Evolutionary conservation across 2,888 invertebrate genomes (phyloP), one percentile per base, ranked within the genome.

Genomic region (Copidosoma aretas): DNA sequence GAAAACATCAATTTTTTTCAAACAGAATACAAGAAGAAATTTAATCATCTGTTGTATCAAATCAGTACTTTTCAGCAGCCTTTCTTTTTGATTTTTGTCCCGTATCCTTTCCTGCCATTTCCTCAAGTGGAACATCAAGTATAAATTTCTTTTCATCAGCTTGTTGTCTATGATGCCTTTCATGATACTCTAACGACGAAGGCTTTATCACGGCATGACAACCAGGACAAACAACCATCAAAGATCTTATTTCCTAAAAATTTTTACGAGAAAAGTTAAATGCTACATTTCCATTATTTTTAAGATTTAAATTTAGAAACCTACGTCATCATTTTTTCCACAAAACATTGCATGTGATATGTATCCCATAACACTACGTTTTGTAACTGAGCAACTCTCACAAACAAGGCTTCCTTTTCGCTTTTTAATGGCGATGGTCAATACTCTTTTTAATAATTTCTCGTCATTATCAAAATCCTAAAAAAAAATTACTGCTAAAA

Each of bases 321-420:
- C 73, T 77, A 88, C 89, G 82, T 86, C 85, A 21, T 85, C 85
- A 8, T 86, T 78, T 81, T 88, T 89, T 21, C 89, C 88, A 76
- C 91, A 91, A 61, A 86, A 85, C 59, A 86, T 79, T 58, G 88
- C 80, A 77, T 91, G 91, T 0, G 89, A 89, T 67, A 88, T 83
- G 74, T 88, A 90, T 25, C 91, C 91, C 41, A 84, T 76, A 3
- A 84, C 85, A 3, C 79, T 89, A 82, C 56, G 81, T 77, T 80
- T 82, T 14, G 59, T 3, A 19, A 24, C 73, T 0, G 84, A 84
- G 77, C 91, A 91, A 63, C 79, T 80, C 71, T 87, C 86, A 77
- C 91, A 91, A 57, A 78, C 78, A 15, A 90, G 81, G 22, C 77
- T 81, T 54, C 85, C 85, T 59, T 80, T 78, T 46, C 73, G 78